Conservation (phyloP, 1,140 invertebrate genomes). For the Diabrotica undecimpunctata region DNA sequence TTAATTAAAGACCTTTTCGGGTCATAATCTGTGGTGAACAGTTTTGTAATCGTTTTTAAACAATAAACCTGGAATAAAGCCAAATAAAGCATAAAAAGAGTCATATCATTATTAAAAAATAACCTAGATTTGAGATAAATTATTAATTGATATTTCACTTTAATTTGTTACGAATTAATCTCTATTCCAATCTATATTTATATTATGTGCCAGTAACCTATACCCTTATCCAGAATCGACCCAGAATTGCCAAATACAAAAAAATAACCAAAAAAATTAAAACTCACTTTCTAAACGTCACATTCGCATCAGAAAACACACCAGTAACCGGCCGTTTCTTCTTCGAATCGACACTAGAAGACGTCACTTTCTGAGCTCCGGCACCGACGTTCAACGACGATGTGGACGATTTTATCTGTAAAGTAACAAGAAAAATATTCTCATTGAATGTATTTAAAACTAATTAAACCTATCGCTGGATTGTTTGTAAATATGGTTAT, state of each 20-base stretch:
- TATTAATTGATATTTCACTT: too few species aligned
- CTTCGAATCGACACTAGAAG: slow-evolving; percentile 6
- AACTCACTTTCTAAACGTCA: slow-evolving; percentile 23
- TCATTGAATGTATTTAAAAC: background rate
- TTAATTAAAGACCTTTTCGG: too few species aligned
- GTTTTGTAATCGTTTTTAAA: too few species aligned
- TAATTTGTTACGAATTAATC: too few species aligned
- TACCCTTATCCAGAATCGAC: background rate
- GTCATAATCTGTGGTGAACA: too few species aligned
- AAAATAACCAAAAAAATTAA: background rate
- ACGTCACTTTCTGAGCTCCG: slow-evolving; percentile 10
- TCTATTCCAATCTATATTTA: too few species aligned
- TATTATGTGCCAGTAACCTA: too few species aligned
- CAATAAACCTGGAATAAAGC: too few species aligned
- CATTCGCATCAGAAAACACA: slow-evolving; percentile 10
- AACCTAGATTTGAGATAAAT: too few species aligned
- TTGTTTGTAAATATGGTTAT: slow-evolving; percentile 1
- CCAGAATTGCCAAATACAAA: background rate
- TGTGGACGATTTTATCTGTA: slow-evolving; percentile 21
- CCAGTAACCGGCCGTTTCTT: slow-evolving; percentile 19
- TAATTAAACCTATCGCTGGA: background rate
- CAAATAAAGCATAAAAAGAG: too few species aligned
- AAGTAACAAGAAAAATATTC: background rate
- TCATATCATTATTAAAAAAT: too few species aligned
- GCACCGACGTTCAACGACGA: slow-evolving; percentile 14